Evolutionary conservation across 2,113 vertebrate species (phyloP).

Genomic region (Formicarius rufipectus): DNA sequence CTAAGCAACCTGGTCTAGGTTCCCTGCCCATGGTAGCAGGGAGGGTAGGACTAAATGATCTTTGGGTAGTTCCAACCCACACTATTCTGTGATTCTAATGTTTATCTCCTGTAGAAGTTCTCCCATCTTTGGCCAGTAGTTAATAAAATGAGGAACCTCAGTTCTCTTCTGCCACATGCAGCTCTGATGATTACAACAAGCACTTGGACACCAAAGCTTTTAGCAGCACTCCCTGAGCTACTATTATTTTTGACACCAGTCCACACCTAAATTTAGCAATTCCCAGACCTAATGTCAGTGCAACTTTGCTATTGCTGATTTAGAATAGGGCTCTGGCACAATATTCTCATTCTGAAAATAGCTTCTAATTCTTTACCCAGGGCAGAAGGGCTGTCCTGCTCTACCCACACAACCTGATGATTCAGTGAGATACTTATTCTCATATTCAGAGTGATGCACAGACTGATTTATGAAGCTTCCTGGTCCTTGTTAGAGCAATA

Average conservation of each 20-base stretch:
- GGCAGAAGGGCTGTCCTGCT: background rate
- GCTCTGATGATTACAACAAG: background rate
- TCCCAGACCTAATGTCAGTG: background rate
- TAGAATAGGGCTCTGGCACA: conserved; percentile 36
- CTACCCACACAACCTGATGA: background rate
- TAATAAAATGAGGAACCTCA: background rate
- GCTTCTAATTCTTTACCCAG: background rate
- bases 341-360: conserved; percentile 51
- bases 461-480: background rate
- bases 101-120: background rate
- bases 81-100: background rate
- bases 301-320: conserved; percentile 23
- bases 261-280: conserved; percentile 45
- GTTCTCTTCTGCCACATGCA: background rate
- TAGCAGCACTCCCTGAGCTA: background rate
- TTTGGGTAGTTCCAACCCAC: background rate
- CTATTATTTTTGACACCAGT: background rate
- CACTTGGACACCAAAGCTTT: background rate
- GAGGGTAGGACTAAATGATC: background rate
- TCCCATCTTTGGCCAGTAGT: background rate
- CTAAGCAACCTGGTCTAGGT: background rate
- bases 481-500: background rate
- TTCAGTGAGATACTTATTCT: background rate
- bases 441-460: background rate
- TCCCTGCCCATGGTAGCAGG: background rate